These are phyloP conservation scores for Sternarchorhynchus goeldii DNA, from an alignment of 2,797 vertebrate genomes.

Conservation along the genomic window DNA sequence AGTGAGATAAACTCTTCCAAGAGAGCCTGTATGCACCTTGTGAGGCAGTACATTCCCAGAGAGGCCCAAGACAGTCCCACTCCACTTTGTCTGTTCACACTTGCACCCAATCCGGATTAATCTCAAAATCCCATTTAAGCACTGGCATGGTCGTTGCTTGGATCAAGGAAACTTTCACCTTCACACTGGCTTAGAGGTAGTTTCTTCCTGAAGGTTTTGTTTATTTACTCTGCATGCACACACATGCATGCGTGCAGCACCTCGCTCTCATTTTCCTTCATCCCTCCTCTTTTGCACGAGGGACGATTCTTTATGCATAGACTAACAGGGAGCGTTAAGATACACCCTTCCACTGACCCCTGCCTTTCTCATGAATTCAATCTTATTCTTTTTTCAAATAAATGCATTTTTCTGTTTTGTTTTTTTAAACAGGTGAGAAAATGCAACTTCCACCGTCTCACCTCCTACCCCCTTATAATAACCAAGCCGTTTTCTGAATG, in stretches of 20 bases:
- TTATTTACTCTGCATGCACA: slow-evolving; percentile 21
- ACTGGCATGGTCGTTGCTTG: slow-evolving; percentile 55
- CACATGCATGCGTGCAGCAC: slow-evolving; percentile 17
- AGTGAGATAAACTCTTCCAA: slow-evolving; percentile 30
- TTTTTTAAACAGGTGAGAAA: too few relatives aligned
- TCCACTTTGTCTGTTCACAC: slow-evolving; percentile 36
- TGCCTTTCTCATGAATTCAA: too few relatives aligned
- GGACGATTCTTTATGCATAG: too few relatives aligned
- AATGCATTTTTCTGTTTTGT: too few relatives aligned
- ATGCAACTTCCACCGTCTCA: too few relatives aligned
- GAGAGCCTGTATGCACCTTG: slow-evolving; percentile 8
- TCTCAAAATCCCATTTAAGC: slow-evolving; percentile 77
- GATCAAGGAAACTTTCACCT: slow-evolving; percentile 73
- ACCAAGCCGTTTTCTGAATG: too few relatives aligned
- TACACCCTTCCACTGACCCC: too few relatives aligned
- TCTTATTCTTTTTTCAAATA: too few relatives aligned
- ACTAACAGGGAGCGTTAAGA: too few relatives aligned
- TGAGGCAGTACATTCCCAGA: slow-evolving; percentile 7
- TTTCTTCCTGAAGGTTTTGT: slow-evolving; percentile 4
- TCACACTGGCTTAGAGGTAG: slow-evolving; percentile 76
- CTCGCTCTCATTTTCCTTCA: neutral
- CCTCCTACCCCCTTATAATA: too few relatives aligned
- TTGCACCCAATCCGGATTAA: slow-evolving; percentile 66
- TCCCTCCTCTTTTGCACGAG: neutral
- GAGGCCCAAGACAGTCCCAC: slow-evolving; percentile 8